Conservation (phyloP, 2,888 invertebrate species). For the Drosophila kanekoi region DNA sequence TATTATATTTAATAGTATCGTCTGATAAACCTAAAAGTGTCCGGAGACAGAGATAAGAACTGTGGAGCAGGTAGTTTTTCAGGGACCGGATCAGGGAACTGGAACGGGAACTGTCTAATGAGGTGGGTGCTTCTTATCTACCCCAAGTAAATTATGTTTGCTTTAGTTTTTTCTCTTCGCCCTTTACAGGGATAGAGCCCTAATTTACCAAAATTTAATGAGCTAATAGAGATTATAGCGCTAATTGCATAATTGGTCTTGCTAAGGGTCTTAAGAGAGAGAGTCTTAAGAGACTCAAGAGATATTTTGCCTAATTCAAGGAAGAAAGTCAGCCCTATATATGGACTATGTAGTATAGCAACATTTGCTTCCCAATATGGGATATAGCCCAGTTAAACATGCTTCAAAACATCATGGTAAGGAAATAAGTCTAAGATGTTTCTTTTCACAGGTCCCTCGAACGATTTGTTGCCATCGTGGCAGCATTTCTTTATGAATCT, state of each 20-base stretch:
- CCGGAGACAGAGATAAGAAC: not conserved
- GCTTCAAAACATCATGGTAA: not conserved
- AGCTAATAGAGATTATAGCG: not conserved
- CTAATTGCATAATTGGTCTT: not conserved
- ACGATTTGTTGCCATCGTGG: slow-evolving; percentile 88
- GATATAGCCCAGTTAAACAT: not conserved
- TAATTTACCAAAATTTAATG: not conserved
- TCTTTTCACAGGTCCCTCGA: slow-evolving; percentile 84
- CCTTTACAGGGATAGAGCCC: not conserved
- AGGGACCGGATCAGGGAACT: not conserved
- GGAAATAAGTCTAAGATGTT: not conserved
- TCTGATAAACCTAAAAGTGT: not conserved
- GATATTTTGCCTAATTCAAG: no score
- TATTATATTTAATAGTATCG: no score
- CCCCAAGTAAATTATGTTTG: not conserved
- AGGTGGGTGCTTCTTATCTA: not conserved
- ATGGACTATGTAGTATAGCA: no score
- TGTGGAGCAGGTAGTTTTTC: not conserved
- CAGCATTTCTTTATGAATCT: slow-evolving; percentile 88
- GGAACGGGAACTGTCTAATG: not conserved
- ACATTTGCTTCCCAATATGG: no score
- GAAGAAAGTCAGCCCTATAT: no score
- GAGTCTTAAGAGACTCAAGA: no score
- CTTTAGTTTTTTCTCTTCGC: not conserved
- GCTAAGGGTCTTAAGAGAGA: not conserved